phyloP scores from a whole-genome alignment of 2,113 vertebrate genomes.

The Tupaia chinensis region DNA sequence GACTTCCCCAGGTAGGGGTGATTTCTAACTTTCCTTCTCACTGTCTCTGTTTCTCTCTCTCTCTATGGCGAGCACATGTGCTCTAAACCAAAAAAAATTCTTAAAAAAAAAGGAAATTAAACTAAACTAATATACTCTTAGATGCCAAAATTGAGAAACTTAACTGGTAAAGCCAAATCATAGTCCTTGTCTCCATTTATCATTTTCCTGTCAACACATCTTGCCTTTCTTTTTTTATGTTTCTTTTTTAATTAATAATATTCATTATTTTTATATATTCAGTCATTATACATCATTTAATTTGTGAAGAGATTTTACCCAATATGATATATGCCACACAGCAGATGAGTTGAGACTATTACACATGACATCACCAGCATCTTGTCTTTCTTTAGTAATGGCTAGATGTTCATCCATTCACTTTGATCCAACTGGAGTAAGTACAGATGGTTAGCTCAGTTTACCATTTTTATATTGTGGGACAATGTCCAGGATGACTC shows the following conservation, averaged over 20 bases:
- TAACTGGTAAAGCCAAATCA: neutral
- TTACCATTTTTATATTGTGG: neutral
- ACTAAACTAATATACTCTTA: neutral
- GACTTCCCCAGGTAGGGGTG: too few relatives aligned
- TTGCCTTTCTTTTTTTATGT: neutral
- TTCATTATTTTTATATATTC: too few relatives aligned
- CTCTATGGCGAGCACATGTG: too few relatives aligned
- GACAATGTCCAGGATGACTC: neutral
- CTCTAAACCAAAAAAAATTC: too few relatives aligned
- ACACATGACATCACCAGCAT: too few relatives aligned
- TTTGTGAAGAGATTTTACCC: too few relatives aligned
- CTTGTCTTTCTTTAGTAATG: constrained; percentile 30
- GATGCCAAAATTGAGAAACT: constrained; percentile 8
- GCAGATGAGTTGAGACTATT: too few relatives aligned
- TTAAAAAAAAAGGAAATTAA: constrained; percentile 15
- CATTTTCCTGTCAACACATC: neutral
- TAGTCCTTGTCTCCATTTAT: neutral
- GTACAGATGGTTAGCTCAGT: neutral
- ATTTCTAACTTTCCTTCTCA: too few relatives aligned
- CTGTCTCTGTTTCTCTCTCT: too few relatives aligned
- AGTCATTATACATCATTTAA: too few relatives aligned
- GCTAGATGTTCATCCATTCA: neutral
- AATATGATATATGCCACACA: too few relatives aligned
- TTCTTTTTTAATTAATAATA: too few relatives aligned
- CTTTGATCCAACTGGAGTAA: neutral